phyloP scores from a whole-genome alignment of 2,888 invertebrate genomes.

The Hirtodrosophila cameraria region DNA sequence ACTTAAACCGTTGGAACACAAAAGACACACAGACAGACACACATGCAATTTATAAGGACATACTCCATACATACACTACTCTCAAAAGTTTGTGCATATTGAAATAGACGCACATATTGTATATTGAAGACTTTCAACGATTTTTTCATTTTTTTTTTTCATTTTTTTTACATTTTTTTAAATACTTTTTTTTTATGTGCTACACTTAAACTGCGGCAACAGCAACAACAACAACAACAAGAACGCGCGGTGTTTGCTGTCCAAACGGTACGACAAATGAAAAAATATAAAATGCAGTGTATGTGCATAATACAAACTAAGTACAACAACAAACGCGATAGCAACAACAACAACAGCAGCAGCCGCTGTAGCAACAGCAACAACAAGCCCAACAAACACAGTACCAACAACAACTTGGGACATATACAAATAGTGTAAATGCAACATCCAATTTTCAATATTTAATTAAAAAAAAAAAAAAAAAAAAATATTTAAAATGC shows the following conservation, averaged over 20 bases:
- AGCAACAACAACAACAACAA: constrained; percentile 38
- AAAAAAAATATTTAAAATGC: constrained; percentile 28
- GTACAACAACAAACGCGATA: constrained; percentile 11
- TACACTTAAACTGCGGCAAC: constrained; percentile 22
- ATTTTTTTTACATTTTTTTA: constrained; percentile 39
- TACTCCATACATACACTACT: constrained; percentile 6
- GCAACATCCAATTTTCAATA: constrained; percentile 11
- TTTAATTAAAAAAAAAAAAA: constrained; percentile 10
- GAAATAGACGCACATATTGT: no score
- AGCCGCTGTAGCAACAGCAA: constrained; percentile 16
- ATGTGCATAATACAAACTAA: constrained; percentile 50
- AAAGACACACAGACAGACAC: constrained; percentile 8
- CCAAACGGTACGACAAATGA: constrained; percentile 29
- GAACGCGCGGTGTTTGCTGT: constrained; percentile 65
- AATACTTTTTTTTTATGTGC: constrained; percentile 65
- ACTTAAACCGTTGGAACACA: no score
- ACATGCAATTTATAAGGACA: constrained; percentile 6
- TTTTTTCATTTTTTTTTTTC: no score
- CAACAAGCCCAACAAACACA: constrained; percentile 21
- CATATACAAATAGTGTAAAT: constrained; percentile 37
- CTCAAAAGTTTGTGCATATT: no score
- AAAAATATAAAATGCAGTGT: constrained; percentile 53
- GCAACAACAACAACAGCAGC: constrained; percentile 18
- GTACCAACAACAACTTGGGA: constrained; percentile 40
- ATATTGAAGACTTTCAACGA: no score